A percentile compares a stretch with the other conserved stretches of the same genome.
These are phyloP conservation scores for Megastigmus dorsalis DNA, from an alignment of 2,888 invertebrate species.

Conservation along the genomic window DNA sequence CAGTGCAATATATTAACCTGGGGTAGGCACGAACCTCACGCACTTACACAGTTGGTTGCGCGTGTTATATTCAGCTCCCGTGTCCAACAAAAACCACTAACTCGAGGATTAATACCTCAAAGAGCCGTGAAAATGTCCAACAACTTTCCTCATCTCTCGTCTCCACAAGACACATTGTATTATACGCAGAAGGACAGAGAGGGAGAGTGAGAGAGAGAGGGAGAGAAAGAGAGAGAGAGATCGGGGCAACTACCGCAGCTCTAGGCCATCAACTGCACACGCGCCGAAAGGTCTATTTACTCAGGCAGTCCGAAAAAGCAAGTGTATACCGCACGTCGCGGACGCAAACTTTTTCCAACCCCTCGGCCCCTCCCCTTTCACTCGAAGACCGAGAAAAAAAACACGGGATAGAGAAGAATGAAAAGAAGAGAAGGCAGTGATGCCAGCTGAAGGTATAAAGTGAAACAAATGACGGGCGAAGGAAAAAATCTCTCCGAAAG, in stretches of 20 bases:
- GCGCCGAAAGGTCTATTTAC: too few relatives aligned
- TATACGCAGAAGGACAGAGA: not conserved
- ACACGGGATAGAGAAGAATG: not conserved
- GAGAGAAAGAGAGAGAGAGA: not conserved
- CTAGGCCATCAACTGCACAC: too few relatives aligned
- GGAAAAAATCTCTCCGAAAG: slow-evolving; percentile 18
- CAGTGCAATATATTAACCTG: too few relatives aligned
- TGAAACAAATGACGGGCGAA: slow-evolving; percentile 35
- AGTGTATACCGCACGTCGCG: too few relatives aligned
- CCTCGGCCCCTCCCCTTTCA: too few relatives aligned
- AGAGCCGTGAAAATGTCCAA: slow-evolving; percentile 4
- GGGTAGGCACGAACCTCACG: too few relatives aligned
- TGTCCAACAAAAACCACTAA: too few relatives aligned
- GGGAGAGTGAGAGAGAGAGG: not conserved
- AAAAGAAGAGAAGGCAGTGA: not conserved
- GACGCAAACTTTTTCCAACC: too few relatives aligned
- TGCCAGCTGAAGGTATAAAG: slow-evolving; percentile 5
- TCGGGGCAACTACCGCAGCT: not conserved
- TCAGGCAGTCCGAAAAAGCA: too few relatives aligned
- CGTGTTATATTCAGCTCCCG: too few relatives aligned
- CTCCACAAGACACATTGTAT: not conserved
- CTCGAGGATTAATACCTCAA: slow-evolving; percentile 20
- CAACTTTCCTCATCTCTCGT: slow-evolving; percentile 19
- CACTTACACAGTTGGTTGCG: too few relatives aligned
- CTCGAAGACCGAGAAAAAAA: not conserved